Evolutionary conservation across 1,140 invertebrate species (phyloP).

Genomic region (Rhyacophila brunnea): DNA sequence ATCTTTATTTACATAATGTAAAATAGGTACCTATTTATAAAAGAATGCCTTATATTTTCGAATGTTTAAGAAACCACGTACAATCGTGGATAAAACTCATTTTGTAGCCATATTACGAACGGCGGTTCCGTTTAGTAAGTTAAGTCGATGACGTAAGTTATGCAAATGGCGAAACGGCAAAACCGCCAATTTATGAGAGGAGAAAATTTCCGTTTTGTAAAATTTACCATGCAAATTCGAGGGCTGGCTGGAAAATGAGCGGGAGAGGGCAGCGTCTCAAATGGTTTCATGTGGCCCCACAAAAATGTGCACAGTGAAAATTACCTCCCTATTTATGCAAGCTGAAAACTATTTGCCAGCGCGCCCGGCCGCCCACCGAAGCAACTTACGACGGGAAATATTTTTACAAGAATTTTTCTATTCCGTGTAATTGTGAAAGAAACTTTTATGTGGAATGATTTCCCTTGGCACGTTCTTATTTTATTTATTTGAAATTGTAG

Average conservation of each 20-base stretch:
- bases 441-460: conserved; percentile 12
- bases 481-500: neutral
- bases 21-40: too few species aligned
- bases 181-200: conserved; percentile 10
- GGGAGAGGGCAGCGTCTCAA: neutral
- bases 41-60: too few species aligned
- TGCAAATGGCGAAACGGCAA: neutral
- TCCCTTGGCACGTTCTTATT: conserved; percentile 9
- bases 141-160: neutral
- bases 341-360: conserved; percentile 12
- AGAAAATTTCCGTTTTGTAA: conserved; percentile 5
- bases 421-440: conserved; percentile 16
- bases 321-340: conserved; percentile 3
- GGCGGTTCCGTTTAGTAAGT: neutral
- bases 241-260: neutral
- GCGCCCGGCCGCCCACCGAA: too few species aligned
- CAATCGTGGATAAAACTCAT: too few species aligned
- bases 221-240: conserved; percentile 14
- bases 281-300: neutral
- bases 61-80: too few species aligned
- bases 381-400: conserved; percentile 5
- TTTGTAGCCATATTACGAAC: neutral
- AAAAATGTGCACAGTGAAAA: conserved; percentile 4
- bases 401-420: conserved; percentile 22
- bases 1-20: too few species aligned